phyloP scores from a whole-genome alignment of 2,888 invertebrate species.

The Argynnis bischoffii region DNA sequence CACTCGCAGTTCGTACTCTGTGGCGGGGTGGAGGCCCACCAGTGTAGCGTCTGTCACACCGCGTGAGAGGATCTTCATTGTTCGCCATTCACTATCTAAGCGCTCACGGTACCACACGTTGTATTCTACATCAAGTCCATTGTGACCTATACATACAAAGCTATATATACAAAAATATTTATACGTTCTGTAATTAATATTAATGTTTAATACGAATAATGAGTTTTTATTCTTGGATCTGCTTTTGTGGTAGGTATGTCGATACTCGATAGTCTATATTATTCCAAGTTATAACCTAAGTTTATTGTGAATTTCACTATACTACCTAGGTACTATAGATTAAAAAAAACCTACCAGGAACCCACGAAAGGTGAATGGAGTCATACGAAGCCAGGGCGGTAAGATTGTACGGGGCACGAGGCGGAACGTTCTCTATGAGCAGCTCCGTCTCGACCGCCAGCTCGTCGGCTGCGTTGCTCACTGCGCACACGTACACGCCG shows the following conservation, averaged over 20 bases:
- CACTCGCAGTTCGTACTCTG: constrained; percentile 95
- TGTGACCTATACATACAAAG: constrained; percentile 80
- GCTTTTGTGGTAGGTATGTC: too few species aligned
- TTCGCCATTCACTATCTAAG: constrained; percentile 91
- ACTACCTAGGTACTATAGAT: not conserved
- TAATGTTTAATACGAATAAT: too few species aligned
- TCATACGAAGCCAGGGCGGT: constrained; percentile 87
- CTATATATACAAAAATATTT: too few species aligned
- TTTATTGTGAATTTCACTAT: too few species aligned
- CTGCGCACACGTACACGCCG: constrained; percentile 92
- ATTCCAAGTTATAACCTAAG: too few species aligned
- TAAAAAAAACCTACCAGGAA: constrained; percentile 78
- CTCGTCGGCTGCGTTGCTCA: constrained; percentile 94
- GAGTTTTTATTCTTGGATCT: too few species aligned
- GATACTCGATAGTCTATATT: too few species aligned
- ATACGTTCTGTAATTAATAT: too few species aligned
- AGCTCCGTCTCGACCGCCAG: constrained; percentile 90
- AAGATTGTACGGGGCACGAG: constrained; percentile 95
- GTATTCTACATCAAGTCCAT: constrained; percentile 90
- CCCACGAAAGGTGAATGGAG: constrained; percentile 91
- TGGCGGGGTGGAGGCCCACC: constrained; percentile 87
- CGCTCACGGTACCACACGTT: constrained; percentile 92
- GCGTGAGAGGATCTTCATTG: constrained; percentile 87
- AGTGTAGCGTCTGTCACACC: constrained; percentile 90
- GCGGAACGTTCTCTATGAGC: constrained; percentile 92